Percentiles rank a stretch among this genome's conserved stretches.
Evolutionary conservation across 2,888 invertebrate species (phyloP).

Genomic region (Tenthredo mesomela): DNA sequence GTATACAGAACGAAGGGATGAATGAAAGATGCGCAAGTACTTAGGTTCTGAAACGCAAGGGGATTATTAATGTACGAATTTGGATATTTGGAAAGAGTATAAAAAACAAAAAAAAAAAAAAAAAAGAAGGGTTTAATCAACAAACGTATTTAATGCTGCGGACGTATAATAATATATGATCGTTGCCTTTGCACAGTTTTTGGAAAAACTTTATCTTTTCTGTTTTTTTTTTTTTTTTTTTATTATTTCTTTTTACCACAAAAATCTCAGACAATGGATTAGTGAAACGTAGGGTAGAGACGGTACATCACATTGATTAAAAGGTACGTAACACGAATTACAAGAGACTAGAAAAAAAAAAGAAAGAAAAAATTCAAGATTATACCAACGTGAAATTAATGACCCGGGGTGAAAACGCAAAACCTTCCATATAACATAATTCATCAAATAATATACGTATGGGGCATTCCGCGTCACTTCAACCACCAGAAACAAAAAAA

Average conservation of each 20-base stretch:
- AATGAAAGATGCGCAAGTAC: not conserved
- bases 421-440: not conserved
- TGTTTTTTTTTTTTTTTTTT: not conserved
- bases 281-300: not conserved
- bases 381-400: not conserved
- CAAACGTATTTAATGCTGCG: not conserved
- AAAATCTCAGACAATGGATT: constrained; percentile 47
- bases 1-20: not conserved
- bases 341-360: not conserved
- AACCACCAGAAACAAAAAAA: too few relatives aligned
- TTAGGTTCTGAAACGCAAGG: not conserved
- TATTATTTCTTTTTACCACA: not conserved
- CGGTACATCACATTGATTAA: not conserved
- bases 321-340: constrained; percentile 17
- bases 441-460: not conserved
- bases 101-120: not conserved
- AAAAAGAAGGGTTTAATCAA: not conserved
- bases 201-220: not conserved
- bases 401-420: not conserved
- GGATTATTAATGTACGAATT: constrained; percentile 1
- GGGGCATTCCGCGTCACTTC: too few relatives aligned
- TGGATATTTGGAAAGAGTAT: not conserved
- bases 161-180: constrained; percentile 15
- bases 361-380: not conserved
- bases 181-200: constrained; percentile 21